Evolutionary conservation across 2,113 vertebrate genomes (phyloP).

Genomic region (Chrysochloris asiatica): DNA sequence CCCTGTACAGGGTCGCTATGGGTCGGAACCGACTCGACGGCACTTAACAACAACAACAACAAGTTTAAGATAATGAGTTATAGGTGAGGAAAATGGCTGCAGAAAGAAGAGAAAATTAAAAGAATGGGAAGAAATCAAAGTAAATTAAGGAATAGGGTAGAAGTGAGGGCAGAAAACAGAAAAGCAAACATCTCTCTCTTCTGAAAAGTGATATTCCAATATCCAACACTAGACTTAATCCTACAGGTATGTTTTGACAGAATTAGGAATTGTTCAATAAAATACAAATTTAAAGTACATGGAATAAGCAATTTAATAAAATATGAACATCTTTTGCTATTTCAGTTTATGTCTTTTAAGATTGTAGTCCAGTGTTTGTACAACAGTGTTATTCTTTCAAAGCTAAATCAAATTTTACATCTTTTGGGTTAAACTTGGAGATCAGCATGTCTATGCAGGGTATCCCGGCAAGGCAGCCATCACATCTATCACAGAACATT

Average conservation of each 20-base stretch:
- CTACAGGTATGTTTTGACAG: background rate
- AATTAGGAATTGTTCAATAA: conserved; percentile 9
- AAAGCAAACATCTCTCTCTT: background rate
- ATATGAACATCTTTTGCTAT: background rate
- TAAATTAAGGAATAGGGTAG: background rate
- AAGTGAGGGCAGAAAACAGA: background rate
- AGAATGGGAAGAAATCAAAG: background rate
- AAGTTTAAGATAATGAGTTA: no score
- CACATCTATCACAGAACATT: background rate
- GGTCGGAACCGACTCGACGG: no score
- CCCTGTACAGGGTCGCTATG: no score
- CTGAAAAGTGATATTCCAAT: background rate
- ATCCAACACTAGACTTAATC: background rate
- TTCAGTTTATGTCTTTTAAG: background rate
- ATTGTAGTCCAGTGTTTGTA: background rate
- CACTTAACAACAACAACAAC: no score
- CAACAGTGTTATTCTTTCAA: background rate
- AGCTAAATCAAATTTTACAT: background rate
- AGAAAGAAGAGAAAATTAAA: background rate
- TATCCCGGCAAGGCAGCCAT: background rate
- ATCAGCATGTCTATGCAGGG: conserved; percentile 23
- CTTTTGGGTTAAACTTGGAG: background rate
- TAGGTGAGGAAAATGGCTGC: no score
- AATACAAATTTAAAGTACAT: background rate
- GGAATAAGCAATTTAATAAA: background rate